Conservation (phyloP, 2,888 invertebrate genomes). For the Ennomos quercinarius region DNA sequence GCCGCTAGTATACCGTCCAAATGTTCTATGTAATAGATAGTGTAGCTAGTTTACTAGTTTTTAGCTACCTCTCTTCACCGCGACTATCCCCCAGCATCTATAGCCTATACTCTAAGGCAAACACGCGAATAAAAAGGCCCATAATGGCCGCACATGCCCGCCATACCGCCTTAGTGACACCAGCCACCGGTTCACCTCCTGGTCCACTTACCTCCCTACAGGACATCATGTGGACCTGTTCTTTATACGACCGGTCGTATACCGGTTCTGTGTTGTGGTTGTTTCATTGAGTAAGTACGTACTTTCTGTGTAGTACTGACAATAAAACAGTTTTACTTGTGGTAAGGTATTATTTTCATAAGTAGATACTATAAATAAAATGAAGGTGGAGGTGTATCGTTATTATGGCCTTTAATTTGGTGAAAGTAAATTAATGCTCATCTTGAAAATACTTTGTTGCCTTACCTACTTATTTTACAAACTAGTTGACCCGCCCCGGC, state of each 20-base stretch:
- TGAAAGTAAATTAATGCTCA: constrained; percentile 11
- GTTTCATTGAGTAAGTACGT: constrained; percentile 3
- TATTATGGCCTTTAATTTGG: constrained; percentile 5
- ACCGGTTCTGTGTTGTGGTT: constrained; percentile 15
- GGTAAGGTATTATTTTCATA: not conserved
- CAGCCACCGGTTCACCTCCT: constrained; percentile 28
- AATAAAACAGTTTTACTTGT: not conserved
- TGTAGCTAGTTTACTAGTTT: too few species aligned
- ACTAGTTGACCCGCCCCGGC: too few species aligned
- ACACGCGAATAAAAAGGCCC: constrained; percentile 1
- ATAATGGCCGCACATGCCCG: not conserved
- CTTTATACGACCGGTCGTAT: constrained; percentile 13
- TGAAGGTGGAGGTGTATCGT: not conserved
- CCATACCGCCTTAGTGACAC: not conserved
- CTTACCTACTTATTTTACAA: not conserved
- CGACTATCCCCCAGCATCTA: not conserved
- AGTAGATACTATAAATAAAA: not conserved
- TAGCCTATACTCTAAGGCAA: not conserved
- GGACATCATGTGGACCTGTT: constrained; percentile 19
- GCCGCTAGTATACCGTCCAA: too few species aligned
- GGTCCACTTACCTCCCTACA: constrained; percentile 18
- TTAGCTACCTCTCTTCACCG: constrained; percentile 1
- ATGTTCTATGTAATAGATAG: too few species aligned
- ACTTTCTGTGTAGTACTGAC: not conserved
- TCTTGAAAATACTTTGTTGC: constrained; percentile 1